phyloP scores from a whole-genome alignment of 2,888 invertebrate genomes.

The Caradrina kadenii region DNA sequence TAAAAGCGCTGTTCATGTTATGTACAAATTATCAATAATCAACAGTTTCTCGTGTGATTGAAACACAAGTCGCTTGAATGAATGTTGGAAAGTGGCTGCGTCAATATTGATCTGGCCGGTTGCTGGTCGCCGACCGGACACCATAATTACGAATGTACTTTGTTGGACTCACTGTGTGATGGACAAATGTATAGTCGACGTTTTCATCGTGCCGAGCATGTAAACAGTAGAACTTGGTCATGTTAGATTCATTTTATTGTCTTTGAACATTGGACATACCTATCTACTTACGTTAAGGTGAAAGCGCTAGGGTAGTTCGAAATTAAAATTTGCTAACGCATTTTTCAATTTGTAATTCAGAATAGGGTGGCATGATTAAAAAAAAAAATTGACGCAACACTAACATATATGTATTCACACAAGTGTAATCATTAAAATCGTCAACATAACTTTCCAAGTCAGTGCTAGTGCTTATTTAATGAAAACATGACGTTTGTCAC shows the following conservation, averaged over 20 bases:
- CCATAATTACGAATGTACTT: conserved; percentile 58
- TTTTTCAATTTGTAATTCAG: too few relatives aligned
- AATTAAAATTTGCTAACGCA: too few relatives aligned
- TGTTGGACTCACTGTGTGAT: conserved; percentile 38
- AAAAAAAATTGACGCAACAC: too few relatives aligned
- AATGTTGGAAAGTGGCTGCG: conserved; percentile 70
- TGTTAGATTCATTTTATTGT: conserved; percentile 28
- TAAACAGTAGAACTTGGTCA: conserved; percentile 34
- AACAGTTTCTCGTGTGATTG: conserved; percentile 67
- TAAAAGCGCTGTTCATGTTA: conserved; percentile 57
- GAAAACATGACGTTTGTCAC: too few relatives aligned
- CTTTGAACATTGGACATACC: conserved; percentile 7
- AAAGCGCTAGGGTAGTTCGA: too few relatives aligned
- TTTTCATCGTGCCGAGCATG: conserved; percentile 44
- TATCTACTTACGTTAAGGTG: too few relatives aligned
- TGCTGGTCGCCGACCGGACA: conserved; percentile 58
- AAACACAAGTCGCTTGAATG: conserved; percentile 64
- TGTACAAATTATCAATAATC: conserved; percentile 72
- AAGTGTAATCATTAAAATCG: too few relatives aligned
- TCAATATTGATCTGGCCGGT: conserved; percentile 70
- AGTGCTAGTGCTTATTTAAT: too few relatives aligned
- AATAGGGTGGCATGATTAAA: too few relatives aligned
- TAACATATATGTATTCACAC: too few relatives aligned
- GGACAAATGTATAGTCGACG: conserved; percentile 38
- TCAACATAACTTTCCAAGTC: too few relatives aligned